A percentile compares a stretch with the other conserved stretches of the same genome.
Evolutionary conservation across 2,113 vertebrate species (phyloP).

Genomic region (Columba livia): DNA sequence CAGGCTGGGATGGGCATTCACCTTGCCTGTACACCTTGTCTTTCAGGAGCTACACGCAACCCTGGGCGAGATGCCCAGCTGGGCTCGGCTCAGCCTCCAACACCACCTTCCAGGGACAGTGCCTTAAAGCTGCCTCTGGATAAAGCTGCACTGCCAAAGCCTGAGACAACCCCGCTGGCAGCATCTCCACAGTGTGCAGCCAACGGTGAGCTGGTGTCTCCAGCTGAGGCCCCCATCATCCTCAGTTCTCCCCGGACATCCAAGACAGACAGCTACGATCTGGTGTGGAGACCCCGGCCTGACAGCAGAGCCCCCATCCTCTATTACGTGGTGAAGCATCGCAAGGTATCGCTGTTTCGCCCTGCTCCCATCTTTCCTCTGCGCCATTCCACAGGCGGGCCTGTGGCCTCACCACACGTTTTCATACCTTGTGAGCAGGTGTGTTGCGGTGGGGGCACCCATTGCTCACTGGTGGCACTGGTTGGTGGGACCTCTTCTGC

Average conservation of each 20-base stretch:
- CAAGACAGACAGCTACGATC: constrained; percentile 92
- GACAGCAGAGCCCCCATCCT: constrained; percentile 82
- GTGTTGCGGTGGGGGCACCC: neutral
- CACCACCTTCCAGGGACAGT: constrained; percentile 66
- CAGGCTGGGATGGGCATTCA: neutral
- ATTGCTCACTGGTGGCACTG: fast-evolving
- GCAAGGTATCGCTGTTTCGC: constrained; percentile 81
- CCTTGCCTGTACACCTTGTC: neutral
- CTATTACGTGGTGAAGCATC: constrained; percentile 92
- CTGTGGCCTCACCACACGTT: fast-evolving
- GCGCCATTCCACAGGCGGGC: fast-evolving
- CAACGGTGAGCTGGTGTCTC: constrained; percentile 73
- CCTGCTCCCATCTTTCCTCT: neutral
- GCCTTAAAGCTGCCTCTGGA: constrained; percentile 69
- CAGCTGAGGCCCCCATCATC: constrained; percentile 91
- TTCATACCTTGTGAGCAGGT: neutral
- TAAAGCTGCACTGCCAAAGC: constrained; percentile 64
- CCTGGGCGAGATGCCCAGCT: neutral
- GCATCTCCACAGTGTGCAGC: constrained; percentile 77
- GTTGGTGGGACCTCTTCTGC: neutral
- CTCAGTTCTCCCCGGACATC: constrained; percentile 93
- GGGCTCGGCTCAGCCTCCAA: neutral
- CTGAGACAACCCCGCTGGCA: constrained; percentile 58
- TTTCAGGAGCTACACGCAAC: constrained; percentile 61
- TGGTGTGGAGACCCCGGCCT: constrained; percentile 91